These are phyloP conservation scores for Antheraea assamensis DNA, from an alignment of 2,888 invertebrate genomes.

Conservation along the genomic window DNA sequence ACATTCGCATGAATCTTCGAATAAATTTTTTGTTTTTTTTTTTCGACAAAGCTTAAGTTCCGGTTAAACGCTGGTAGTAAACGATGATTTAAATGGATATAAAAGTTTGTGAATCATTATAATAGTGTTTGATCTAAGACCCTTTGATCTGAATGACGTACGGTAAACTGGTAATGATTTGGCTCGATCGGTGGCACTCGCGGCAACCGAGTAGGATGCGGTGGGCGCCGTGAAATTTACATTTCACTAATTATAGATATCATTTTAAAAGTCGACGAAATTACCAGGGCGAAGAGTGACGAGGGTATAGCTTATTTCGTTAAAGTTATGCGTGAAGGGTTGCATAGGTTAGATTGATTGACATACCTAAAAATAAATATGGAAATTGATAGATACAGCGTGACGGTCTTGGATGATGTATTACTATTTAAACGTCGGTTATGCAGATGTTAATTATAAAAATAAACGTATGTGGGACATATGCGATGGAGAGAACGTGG, in stretches of 20 bases:
- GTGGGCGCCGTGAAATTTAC: conserved; percentile 54
- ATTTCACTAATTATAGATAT: conserved; percentile 65
- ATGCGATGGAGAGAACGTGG: neutral
- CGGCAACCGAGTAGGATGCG: conserved; percentile 51
- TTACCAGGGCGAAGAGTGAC: conserved; percentile 65
- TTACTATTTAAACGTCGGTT: conserved; percentile 28
- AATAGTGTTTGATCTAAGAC: conserved; percentile 67
- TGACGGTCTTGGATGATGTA: conserved; percentile 32
- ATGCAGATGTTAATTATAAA: conserved; percentile 26
- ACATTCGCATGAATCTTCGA: neutral
- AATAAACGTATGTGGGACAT: conserved; percentile 7
- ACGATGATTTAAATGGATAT: conserved; percentile 38
- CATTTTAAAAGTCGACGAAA: conserved; percentile 50
- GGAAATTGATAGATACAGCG: conserved; percentile 42
- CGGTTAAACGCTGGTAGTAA: conserved; percentile 24
- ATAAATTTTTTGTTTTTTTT: too few species aligned
- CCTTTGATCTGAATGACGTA: conserved; percentile 77
- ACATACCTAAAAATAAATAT: conserved; percentile 41
- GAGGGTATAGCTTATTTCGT: conserved; percentile 43
- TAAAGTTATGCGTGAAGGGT: conserved; percentile 34
- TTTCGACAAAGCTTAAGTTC: neutral
- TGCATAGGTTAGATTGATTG: conserved; percentile 45
- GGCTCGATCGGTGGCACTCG: conserved; percentile 60
- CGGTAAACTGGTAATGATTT: conserved; percentile 74
- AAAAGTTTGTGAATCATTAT: conserved; percentile 52